Base-by-base conservation (phyloP, 2,113 vertebrate genomes). In the Herpailurus yagouaroundi region DNA sequence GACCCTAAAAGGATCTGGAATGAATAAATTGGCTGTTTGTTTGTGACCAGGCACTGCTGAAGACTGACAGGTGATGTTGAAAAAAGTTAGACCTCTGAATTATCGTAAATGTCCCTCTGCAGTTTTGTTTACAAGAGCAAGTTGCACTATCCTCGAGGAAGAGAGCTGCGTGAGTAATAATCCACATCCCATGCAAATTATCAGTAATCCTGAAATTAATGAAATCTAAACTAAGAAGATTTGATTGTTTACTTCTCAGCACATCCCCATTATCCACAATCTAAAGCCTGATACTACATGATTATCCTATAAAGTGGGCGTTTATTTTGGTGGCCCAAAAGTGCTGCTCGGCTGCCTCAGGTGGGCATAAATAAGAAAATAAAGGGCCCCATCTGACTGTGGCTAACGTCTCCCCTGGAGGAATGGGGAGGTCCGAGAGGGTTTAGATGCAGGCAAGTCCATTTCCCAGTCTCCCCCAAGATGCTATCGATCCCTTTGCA, bases 161-260 rank as follows among this genome's bases (percentile, higher is more conserved):
- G 68, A 76, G 52, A 88, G 76, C 63, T 83, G 36, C 73, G 76
- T 95, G 80, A 86, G 93, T 45, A 91, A 45, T 15, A 95, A 93
- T 63, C 48, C 21, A 66, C n/a, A 87, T 33, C 73, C 52, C 45
- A 91, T 77, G 77, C n/a, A 71, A 94, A 94, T 79, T 64, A 77
- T 86, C 55, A 41, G 60, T 76, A 85, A 85, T 81, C 87, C 31
- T 73, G 52, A 82, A 94, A 90, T 89, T 10, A 95, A 66, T 57
- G 71, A 88, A 92, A 79, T 71, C 71, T 91, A 63, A 77, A 31
- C 66, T 71, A 95, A 48, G 71, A 82, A 73, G 45, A 96, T 95
- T 89, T 90, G 80, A 88, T 90, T 95, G 77, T 95, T 96, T 95
- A 85, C 38, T 84, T 23, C 80, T 94, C 33, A n/a, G 92, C 81